A percentile compares a stretch with the other conserved stretches of the same genome.
These are phyloP conservation scores for Neoseiulus cucumeris DNA, from an alignment of 1,140 invertebrate genomes.

Conservation along the genomic window DNA sequence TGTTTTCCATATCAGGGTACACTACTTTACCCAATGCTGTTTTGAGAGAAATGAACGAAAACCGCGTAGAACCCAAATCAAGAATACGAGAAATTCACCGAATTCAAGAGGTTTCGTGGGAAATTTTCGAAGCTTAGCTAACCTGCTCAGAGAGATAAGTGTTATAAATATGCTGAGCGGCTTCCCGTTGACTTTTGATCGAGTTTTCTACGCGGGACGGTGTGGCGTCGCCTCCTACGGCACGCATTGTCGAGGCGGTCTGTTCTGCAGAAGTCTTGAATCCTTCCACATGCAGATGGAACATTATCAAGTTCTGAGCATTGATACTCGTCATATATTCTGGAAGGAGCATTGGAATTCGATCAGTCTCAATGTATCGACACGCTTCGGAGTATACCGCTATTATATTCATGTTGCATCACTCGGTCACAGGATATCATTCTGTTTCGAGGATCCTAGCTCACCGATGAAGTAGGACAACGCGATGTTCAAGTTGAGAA, in stretches of 20 bases:
- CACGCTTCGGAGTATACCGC: constrained; percentile 12
- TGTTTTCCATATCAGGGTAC: too few species aligned
- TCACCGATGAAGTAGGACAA: constrained; percentile 50
- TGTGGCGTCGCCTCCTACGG: constrained; percentile 20
- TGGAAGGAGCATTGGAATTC: constrained; percentile 17
- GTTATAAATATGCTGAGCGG: constrained; percentile 55
- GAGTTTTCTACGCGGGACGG: constrained; percentile 14
- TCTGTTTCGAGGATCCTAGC: background rate
- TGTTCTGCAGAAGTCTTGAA: constrained; percentile 56
- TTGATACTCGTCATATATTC: constrained; percentile 52
- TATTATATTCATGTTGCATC: background rate
- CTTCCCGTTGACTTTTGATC: constrained; percentile 44
- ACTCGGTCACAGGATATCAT: background rate
- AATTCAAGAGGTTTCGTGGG: too few species aligned
- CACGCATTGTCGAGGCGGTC: constrained; percentile 41
- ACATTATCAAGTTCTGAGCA: constrained; percentile 53
- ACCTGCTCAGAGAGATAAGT: constrained; percentile 59
- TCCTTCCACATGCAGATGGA: constrained; percentile 62
- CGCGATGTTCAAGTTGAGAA: constrained; percentile 58
- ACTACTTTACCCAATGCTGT: too few species aligned
- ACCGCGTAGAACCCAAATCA: too few species aligned
- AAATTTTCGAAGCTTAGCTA: constrained; percentile 11
- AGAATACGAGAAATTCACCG: too few species aligned
- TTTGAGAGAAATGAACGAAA: too few species aligned
- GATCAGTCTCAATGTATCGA: too few species aligned